These are phyloP conservation scores for Phataginus tricuspis DNA, from an alignment of 2,797 vertebrate genomes.

Conservation along the genomic window DNA sequence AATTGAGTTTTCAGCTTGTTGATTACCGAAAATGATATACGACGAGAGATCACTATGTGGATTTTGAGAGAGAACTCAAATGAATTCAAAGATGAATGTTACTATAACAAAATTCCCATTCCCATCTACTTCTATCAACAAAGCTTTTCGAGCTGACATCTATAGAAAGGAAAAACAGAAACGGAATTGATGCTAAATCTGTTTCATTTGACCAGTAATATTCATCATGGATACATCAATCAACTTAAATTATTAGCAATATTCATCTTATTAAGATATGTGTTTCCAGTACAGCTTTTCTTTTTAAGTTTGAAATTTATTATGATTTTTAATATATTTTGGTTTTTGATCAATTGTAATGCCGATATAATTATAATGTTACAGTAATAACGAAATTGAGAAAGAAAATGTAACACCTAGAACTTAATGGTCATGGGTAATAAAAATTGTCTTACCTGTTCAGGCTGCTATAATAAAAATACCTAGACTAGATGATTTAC, in stretches of 20 bases:
- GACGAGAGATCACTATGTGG: background rate
- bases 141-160: background rate
- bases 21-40: background rate
- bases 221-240: background rate
- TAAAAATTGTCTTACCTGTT: background rate
- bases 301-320: slow-evolving; percentile 7
- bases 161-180: slow-evolving; percentile 8
- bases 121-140: background rate
- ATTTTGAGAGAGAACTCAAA: background rate
- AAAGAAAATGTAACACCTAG: background rate
- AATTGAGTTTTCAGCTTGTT: background rate
- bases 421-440: background rate
- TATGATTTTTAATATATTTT: background rate
- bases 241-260: background rate
- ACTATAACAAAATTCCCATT: background rate
- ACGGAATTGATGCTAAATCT: background rate
- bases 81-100: background rate
- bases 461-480: background rate
- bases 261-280: background rate
- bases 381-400: background rate
- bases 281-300: background rate
- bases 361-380: background rate
- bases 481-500: background rate
- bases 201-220: background rate
- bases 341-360: background rate